Percentiles rank a stretch among this genome's conserved stretches.
Evolutionary conservation across 2,113 vertebrate species (phyloP).

Genomic region (Stercorarius parasiticus): DNA sequence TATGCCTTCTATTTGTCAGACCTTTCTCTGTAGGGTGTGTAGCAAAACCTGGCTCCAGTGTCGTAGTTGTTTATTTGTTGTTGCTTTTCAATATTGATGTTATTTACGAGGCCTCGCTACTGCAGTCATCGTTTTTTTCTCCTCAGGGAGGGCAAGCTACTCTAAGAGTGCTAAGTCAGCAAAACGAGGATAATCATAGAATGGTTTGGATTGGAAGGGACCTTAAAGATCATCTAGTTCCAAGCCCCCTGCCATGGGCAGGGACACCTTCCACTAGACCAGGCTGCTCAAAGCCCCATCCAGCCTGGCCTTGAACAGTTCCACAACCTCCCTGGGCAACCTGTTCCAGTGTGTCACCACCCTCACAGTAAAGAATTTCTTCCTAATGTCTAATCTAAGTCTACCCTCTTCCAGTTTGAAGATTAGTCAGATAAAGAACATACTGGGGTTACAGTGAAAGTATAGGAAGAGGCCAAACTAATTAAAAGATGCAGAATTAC

Average conservation of each 20-base stretch:
- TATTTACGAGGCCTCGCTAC: accelerated
- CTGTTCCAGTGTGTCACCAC: not conserved
- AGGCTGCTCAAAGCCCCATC: not conserved
- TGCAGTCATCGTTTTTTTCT: not conserved
- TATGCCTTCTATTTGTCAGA: too few relatives aligned
- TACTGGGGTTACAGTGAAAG: not conserved
- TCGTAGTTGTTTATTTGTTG: not conserved
- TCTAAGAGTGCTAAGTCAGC: too few relatives aligned
- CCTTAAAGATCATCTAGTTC: not conserved
- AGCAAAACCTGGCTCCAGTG: not conserved
- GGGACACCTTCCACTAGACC: not conserved
- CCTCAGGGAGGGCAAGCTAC: not conserved
- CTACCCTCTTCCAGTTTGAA: not conserved
- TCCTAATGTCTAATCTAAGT: not conserved
- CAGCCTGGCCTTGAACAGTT: not conserved
- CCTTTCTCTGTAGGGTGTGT: not conserved
- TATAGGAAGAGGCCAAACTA: not conserved
- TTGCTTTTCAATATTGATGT: not conserved
- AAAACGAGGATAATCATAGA: not conserved
- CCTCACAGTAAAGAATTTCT: not conserved
- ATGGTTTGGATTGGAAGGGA: not conserved
- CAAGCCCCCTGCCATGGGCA: not conserved
- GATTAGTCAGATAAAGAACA: not conserved
- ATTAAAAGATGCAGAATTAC: not conserved
- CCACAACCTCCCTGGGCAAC: not conserved